phyloP scores from a whole-genome alignment of 2,113 vertebrate species.

The Boulengerochromis microlepis region DNA sequence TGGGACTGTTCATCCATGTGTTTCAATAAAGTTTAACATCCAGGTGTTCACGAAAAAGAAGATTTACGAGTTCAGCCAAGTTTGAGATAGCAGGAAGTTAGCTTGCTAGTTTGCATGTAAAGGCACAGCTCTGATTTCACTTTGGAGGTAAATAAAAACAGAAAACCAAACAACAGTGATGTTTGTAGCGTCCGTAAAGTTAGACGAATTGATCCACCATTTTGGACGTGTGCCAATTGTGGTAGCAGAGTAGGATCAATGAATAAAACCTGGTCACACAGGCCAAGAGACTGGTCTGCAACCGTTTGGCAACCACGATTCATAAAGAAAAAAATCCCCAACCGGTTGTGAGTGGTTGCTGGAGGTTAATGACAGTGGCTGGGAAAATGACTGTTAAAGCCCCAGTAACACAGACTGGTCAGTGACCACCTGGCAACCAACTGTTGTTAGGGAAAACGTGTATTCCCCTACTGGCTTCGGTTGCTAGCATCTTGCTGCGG shows the following conservation, averaged over 20 bases:
- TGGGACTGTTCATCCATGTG: accelerated
- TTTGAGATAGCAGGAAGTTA: neutral
- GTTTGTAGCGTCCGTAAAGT: neutral
- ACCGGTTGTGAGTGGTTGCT: neutral
- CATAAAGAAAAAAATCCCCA: accelerated
- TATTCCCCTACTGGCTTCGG: accelerated
- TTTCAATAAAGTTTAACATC: neutral
- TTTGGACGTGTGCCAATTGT: neutral
- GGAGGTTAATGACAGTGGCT: neutral
- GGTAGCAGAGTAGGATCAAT: accelerated
- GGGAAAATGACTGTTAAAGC: neutral
- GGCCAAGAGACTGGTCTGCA: accelerated
- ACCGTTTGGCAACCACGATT: accelerated
- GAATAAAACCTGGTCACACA: neutral
- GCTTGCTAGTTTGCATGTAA: neutral
- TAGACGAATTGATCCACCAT: neutral
- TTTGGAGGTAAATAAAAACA: neutral
- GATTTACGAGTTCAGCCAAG: neutral
- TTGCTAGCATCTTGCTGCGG: neutral
- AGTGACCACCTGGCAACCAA: neutral
- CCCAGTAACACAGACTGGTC: neutral
- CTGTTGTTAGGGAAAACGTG: neutral
- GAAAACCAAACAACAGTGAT: neutral
- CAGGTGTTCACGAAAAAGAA: neutral
- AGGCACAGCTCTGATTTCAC: neutral